Conservation (phyloP, 2,113 vertebrate species). For the Hypanus sabinus region DNA sequence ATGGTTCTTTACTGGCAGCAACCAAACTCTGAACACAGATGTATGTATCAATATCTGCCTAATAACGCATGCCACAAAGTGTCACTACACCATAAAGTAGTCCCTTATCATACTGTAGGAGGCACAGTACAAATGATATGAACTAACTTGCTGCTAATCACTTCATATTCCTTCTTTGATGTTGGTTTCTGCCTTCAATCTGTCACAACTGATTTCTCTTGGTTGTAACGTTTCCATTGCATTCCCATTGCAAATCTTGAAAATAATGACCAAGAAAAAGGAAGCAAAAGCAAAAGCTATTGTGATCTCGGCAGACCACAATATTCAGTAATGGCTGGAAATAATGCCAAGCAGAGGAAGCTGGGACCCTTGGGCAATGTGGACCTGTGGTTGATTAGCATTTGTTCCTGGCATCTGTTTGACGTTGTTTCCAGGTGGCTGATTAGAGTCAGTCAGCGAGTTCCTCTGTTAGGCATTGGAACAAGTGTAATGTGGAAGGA, state of each 20-base stretch:
- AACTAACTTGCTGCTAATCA: background rate
- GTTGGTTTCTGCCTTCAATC: background rate
- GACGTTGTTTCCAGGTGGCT: background rate
- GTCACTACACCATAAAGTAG: no score
- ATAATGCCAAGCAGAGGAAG: no score
- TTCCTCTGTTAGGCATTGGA: background rate
- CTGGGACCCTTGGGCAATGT: background rate
- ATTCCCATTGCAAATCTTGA: background rate
- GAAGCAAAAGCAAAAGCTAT: background rate
- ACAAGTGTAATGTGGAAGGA: background rate
- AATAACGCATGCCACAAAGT: no score
- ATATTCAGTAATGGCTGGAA: background rate
- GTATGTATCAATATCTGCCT: no score
- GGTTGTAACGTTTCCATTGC: no score
- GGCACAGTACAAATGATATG: no score
- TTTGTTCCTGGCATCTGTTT: background rate
- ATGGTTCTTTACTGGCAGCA: no score
- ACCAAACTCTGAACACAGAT: no score
- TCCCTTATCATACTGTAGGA: no score
- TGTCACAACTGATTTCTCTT: background rate
- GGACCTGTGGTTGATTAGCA: background rate
- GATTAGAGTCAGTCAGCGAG: background rate
- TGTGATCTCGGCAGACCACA: background rate
- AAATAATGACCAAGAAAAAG: no score
- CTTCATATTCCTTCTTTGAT: background rate